Evolutionary conservation across 2,113 vertebrate species (phyloP).

Genomic region (Etia nguti): DNA sequence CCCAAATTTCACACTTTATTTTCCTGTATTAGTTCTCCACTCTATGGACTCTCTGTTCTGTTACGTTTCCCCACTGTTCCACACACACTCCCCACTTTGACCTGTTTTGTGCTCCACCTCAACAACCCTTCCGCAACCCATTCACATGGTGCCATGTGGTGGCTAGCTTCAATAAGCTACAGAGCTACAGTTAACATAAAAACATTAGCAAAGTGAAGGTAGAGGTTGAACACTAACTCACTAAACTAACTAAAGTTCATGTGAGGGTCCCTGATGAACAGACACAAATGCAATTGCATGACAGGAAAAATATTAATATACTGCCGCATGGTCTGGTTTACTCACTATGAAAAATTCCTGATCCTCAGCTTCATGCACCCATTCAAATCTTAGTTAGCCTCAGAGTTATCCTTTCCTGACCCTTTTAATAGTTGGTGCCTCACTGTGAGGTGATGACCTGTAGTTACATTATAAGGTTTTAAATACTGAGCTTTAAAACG

Average conservation of each 20-base stretch:
- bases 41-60: too few species aligned
- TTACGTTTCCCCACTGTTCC: too few species aligned
- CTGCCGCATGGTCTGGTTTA: neutral
- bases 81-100: too few species aligned
- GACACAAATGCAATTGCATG: neutral
- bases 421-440: neutral
- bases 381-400: neutral
- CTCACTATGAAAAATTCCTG: fast-evolving
- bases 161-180: neutral
- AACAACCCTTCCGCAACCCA: neutral
- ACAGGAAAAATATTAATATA: neutral
- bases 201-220: neutral
- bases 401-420: neutral
- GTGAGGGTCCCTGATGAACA: neutral
- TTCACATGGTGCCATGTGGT: neutral
- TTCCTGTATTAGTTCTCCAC: too few species aligned
- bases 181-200: neutral
- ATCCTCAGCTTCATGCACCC: neutral
- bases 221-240: neutral
- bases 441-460: neutral
- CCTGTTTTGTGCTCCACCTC: too few species aligned
- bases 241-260: neutral
- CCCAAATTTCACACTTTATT: too few species aligned
- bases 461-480: neutral
- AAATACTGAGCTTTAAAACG: neutral